Evolutionary conservation across 2,888 invertebrate genomes (phyloP).

Genomic region (Lepeophtheirus nordmannii): DNA sequence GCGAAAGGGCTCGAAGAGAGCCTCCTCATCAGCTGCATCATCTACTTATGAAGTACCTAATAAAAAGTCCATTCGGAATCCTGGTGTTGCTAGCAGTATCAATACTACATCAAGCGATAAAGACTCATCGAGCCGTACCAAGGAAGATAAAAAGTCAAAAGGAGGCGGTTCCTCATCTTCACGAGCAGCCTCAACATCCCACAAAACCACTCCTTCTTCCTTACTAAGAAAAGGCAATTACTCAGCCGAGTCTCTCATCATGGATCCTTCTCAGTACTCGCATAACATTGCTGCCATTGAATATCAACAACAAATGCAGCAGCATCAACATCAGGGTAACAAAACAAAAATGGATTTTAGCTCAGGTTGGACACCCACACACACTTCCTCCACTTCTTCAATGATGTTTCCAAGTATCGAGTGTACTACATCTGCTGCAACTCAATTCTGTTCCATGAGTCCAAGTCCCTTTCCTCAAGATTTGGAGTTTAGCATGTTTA

Average conservation of each 20-base stretch:
- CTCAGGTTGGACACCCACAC: not conserved
- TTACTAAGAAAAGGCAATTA: not conserved
- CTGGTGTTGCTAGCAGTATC: no score
- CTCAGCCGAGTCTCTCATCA: not conserved
- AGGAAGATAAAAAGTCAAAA: not conserved
- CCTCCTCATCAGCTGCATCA: not conserved
- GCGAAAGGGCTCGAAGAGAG: not conserved
- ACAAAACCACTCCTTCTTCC: no score
- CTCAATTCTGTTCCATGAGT: not conserved
- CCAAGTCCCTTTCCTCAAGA: slow-evolving; percentile 1
- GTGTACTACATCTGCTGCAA: not conserved
- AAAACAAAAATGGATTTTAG: not conserved
- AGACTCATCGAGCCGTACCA: not conserved
- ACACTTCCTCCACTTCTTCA: no score
- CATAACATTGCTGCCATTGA: not conserved
- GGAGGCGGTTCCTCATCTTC: no score
- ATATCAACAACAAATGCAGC: not conserved
- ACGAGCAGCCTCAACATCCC: no score
- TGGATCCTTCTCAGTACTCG: not conserved
- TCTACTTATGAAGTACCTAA: not conserved
- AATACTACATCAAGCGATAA: not conserved
- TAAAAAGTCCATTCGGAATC: not conserved
- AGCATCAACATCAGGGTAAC: not conserved
- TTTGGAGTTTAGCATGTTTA: slow-evolving; percentile 3
- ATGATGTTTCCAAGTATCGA: not conserved